phyloP scores from a whole-genome alignment of 1,140 invertebrate species.

The Chironomus tepperi region DNA sequence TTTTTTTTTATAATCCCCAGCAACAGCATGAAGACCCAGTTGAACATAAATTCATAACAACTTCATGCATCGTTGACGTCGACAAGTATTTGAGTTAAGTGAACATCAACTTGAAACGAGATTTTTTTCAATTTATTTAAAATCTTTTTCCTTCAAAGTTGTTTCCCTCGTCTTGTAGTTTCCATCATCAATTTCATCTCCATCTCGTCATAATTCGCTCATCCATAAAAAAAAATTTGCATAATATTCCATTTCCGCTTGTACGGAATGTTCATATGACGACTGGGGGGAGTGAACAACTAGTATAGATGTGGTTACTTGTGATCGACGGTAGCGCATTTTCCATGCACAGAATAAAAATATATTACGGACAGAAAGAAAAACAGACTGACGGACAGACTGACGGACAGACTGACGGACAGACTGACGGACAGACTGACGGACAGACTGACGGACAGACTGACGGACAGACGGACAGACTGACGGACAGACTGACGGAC shows the following conservation, averaged over 20 bases:
- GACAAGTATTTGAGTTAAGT: not conserved
- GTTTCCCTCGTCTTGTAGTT: not conserved
- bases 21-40: not conserved
- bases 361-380: no score
- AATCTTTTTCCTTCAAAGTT: not conserved
- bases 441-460: no score
- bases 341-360: no score
- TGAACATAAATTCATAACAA: not conserved
- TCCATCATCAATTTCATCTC: not conserved
- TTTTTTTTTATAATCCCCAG: not conserved
- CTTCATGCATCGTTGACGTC: conserved; percentile 3
- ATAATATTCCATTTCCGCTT: conserved; percentile 21
- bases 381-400: no score
- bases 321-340: no score
- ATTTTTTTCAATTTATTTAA: conserved; percentile 21
- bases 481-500: no score
- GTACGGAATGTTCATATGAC: not conserved
- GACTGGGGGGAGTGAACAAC: not conserved
- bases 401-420: no score
- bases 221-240: conserved; percentile 2
- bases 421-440: no score
- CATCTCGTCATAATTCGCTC: not conserved
- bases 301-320: no score
- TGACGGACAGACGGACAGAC: no score
- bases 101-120: not conserved